These are phyloP conservation scores for Microctonus brassicae DNA, from an alignment of 2,888 invertebrate genomes.

Conservation along the genomic window DNA sequence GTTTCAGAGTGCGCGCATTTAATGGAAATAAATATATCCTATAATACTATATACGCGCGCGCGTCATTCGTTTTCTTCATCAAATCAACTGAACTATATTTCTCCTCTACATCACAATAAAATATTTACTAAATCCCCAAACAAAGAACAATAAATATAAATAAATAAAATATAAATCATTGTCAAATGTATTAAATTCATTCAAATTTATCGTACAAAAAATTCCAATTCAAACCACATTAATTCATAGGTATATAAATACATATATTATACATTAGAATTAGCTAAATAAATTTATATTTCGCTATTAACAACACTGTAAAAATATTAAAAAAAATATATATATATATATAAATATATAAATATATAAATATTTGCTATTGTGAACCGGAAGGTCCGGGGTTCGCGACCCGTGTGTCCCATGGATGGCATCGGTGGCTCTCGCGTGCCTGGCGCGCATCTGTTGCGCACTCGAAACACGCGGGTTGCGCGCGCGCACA, in stretches of 20 bases:
- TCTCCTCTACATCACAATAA: background rate
- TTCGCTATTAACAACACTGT: no score
- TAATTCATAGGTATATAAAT: no score
- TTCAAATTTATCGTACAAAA: no score
- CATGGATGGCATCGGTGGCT: constrained; percentile 46
- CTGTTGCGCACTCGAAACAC: constrained; percentile 64
- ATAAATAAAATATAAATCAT: constrained; percentile 6
- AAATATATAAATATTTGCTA: constrained; percentile 34
- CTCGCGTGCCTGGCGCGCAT: constrained; percentile 68
- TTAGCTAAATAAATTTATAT: no score
- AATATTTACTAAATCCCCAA: constrained; percentile 8
- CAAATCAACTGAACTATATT: constrained; percentile 10
- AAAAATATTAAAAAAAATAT: no score
- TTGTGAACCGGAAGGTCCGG: constrained; percentile 57
- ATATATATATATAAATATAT: no score
- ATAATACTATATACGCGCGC: background rate
- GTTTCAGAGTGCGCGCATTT: constrained; percentile 28
- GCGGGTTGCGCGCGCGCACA: constrained; percentile 42
- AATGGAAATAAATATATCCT: constrained; percentile 20
- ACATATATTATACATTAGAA: no score
- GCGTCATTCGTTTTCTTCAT: background rate
- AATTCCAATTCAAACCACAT: no score
- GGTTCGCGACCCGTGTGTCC: constrained; percentile 62
- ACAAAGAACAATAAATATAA: background rate
- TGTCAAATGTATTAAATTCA: no score